Evolutionary conservation across 2,797 vertebrate species (phyloP).

Genomic region (Helarctos malayanus): DNA sequence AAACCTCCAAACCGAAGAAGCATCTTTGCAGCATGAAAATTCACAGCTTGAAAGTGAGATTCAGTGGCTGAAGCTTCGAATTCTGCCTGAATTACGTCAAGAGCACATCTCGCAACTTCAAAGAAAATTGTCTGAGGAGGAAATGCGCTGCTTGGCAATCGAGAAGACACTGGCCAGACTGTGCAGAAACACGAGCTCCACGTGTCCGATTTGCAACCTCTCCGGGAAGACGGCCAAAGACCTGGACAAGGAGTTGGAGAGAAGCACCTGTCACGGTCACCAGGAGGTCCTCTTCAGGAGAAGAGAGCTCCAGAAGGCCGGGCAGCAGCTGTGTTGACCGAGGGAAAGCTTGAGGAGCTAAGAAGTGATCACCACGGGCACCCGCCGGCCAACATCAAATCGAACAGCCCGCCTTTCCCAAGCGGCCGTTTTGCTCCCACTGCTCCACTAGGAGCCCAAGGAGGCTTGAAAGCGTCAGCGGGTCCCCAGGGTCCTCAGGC

Average conservation of each 20-base stretch:
- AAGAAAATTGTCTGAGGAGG: not conserved
- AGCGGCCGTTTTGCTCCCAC: not conserved
- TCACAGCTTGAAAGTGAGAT: not conserved
- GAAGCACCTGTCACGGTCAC: rapidly evolving
- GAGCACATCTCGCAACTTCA: not conserved
- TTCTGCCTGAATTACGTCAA: not conserved
- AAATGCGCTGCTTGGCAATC: rapidly evolving
- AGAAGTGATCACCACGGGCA: not conserved
- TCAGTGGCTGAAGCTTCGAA: not conserved
- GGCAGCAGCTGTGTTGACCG: no score
- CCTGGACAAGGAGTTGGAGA: not conserved
- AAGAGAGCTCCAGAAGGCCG: not conserved
- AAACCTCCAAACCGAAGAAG: rapidly evolving
- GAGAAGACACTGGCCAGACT: not conserved
- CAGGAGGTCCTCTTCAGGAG: not conserved
- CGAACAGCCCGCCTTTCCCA: not conserved
- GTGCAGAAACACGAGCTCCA: not conserved
- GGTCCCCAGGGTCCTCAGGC: no score
- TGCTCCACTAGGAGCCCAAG: not conserved
- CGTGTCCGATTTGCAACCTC: not conserved
- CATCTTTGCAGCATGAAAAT: not conserved
- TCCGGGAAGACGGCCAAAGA: not conserved
- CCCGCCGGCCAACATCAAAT: rapidly evolving
- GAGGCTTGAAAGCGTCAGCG: not conserved
- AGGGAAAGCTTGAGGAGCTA: rapidly evolving